phyloP scores from a whole-genome alignment of 2,113 vertebrate genomes.

The Brachyhypopomus gauderio region DNA sequence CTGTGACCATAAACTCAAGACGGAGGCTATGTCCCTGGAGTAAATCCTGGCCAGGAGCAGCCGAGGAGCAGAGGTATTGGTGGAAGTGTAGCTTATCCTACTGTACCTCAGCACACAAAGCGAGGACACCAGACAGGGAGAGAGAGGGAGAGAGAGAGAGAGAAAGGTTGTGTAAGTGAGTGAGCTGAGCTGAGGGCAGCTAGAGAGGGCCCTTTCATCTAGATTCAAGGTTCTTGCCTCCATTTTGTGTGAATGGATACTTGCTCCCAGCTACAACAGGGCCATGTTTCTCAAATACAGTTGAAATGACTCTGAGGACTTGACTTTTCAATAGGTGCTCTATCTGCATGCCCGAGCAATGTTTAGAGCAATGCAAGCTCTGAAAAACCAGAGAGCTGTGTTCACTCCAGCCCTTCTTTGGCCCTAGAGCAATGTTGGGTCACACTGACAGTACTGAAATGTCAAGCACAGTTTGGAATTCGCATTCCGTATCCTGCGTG shows the following conservation, averaged over 20 bases:
- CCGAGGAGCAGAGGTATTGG: not conserved
- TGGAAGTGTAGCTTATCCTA: not conserved
- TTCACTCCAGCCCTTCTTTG: not conserved
- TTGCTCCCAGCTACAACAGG: slow-evolving; percentile 7
- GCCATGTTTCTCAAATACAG: slow-evolving; percentile 2
- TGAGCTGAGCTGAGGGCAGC: not conserved
- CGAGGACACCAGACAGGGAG: not conserved
- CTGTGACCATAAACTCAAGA: not conserved
- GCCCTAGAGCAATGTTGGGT: not conserved
- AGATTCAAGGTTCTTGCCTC: slow-evolving; percentile 24
- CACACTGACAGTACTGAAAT: not conserved
- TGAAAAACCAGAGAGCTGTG: not conserved
- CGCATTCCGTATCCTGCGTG: not conserved
- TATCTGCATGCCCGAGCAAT: slow-evolving; percentile 23
- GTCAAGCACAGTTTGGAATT: slow-evolving; percentile 33
- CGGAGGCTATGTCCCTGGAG: not conserved
- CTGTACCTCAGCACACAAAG: not conserved
- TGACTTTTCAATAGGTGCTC: slow-evolving; percentile 13
- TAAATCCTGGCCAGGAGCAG: not conserved
- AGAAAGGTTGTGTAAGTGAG: not conserved
- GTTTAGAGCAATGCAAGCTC: slow-evolving; percentile 2
- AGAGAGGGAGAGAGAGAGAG: not conserved
- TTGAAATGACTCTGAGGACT: slow-evolving; percentile 11
- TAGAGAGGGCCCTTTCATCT: slow-evolving; percentile 38
- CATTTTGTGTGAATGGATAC: slow-evolving; percentile 32